Evolutionary conservation across 92 coral and sea anemone species (phyloP), one percentile per base, ranked within the genome.

Genomic region (Siderastrea radians): DNA sequence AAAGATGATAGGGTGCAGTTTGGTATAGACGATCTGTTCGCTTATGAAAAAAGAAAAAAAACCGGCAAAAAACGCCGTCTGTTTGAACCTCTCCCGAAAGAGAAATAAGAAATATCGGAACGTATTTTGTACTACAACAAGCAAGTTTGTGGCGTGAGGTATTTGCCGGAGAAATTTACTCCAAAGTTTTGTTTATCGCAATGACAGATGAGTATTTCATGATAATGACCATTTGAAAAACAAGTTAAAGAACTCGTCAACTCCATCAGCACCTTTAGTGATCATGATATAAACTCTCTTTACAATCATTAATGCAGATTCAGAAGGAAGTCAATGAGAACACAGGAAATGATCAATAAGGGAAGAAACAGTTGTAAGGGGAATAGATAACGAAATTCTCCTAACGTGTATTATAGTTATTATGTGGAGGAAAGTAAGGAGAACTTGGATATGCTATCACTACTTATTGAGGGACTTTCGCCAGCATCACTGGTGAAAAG

Each of bases 141-240:
- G 15, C 15, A 49, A 76, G 53, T 44, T 57, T 76, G 16, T 15
- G 54, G 46, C 74, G 10, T 43, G 17, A 48, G 69, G 43, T 43
- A 54, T 68, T 68, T 13, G 48, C 12, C 15, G 46, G 11, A 52
- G 84, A 65, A 49, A 49, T 52, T 26, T 38, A 81, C 16, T 68
- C 75, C 76, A 7, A 46, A 38, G 53, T 54, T 68, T 81, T 26
- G 74, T 44, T 43, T 54, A 7, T 14, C 16, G 64, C 15, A 43
- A 38, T 80, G 75, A 67, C 46, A 14, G 68, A 68, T 58, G 55
- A 55, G 52, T 15, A 69, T 55, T 57, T 17, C 58, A 47, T 57
- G 68, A 79, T 49, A 8, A 50, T 53, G 47, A 68, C n/a, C 15
- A 17, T 78, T 68, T 44, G 60, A 71, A 82, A 46, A 74, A 11